These are phyloP conservation scores for Triplophysa dalaica DNA, from an alignment of 2,113 vertebrate genomes.

Conservation along the genomic window DNA sequence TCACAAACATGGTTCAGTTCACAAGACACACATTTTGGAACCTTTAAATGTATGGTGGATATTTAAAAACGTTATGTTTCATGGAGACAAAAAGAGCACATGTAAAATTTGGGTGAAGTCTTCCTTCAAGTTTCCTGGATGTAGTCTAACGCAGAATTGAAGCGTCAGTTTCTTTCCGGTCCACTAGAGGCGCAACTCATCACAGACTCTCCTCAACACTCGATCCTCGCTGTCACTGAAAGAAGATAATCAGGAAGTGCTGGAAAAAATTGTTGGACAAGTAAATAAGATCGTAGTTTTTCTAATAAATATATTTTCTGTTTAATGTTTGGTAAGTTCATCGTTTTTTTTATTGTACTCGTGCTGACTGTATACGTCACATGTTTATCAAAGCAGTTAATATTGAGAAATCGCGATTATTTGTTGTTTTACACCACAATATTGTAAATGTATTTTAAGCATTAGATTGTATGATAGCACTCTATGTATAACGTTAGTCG, in stretches of 20 bases:
- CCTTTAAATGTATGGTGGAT: too few species aligned
- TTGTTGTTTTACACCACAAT: not conserved
- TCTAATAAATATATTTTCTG: not conserved
- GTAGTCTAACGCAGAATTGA: too few species aligned
- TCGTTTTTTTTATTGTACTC: not conserved
- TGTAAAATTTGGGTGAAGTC: too few species aligned
- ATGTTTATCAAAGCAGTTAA: not conserved
- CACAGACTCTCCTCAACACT: not conserved
- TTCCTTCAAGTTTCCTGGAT: too few species aligned
- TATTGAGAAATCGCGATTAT: not conserved
- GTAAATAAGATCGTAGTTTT: not conserved
- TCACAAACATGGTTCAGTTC: too few species aligned
- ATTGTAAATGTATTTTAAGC: not conserved
- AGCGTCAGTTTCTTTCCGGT: not conserved
- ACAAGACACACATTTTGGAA: too few species aligned
- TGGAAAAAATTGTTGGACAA: not conserved
- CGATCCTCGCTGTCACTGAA: not conserved
- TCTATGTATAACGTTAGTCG: not conserved
- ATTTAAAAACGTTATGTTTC: too few species aligned
- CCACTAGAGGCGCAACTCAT: conserved; percentile 10
- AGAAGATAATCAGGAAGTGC: conserved; percentile 46
- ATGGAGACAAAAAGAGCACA: too few species aligned
- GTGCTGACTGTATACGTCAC: not conserved
- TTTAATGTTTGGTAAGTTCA: conserved; percentile 26
- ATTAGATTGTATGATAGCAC: not conserved